Evolutionary conservation across 2,113 vertebrate genomes (phyloP), one percentile per base, ranked within the genome.

Genomic region (Lepus europaeus): DNA sequence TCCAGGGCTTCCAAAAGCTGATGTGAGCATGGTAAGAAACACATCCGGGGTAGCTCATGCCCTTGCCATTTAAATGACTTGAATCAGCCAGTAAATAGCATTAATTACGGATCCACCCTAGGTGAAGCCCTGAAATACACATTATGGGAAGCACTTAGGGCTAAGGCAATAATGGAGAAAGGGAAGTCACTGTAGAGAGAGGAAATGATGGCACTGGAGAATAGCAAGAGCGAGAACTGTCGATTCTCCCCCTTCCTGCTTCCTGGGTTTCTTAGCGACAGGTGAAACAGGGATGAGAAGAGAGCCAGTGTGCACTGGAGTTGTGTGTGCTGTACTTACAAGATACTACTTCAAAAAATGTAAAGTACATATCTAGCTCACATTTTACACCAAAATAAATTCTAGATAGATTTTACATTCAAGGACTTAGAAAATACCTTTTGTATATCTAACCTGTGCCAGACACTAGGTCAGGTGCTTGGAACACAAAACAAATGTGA

Each of bases 41-140:
- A 73, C 56, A 81, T 87, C 92, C 84, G 84, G 76, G 82, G 49
- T 36, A 96, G 78, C 61, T 19, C 87, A 94, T 84, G 83, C 61
- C 84, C 29, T 56, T 91, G 76, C 76, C 90, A 61, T 93, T 93
- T 79, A 85, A 89, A 81, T 66, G 59, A 89, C 83, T 68, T 80
- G 31, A 73, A 80, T 83, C 72, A 83, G 89, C 63, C 76, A 76
- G 87, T 86, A 95, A 94, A 93, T 93, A 81, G 59, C 79, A 81
- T 96, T 97, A 93, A 91, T 95, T 94, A 96, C 93, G 68, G 76
- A 87, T 83, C 72, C n/a, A 87, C 53, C 96, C 76, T 72, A 49
- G 29, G 90, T 61, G 49, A 74, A 93, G 84, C 72, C 80, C 82
- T 45, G 87, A 96, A 93, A 39, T 56, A 81, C 94, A 61, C 90